Conservation (phyloP, 2,888 invertebrate genomes). For the Encarsia formosa region DNA sequence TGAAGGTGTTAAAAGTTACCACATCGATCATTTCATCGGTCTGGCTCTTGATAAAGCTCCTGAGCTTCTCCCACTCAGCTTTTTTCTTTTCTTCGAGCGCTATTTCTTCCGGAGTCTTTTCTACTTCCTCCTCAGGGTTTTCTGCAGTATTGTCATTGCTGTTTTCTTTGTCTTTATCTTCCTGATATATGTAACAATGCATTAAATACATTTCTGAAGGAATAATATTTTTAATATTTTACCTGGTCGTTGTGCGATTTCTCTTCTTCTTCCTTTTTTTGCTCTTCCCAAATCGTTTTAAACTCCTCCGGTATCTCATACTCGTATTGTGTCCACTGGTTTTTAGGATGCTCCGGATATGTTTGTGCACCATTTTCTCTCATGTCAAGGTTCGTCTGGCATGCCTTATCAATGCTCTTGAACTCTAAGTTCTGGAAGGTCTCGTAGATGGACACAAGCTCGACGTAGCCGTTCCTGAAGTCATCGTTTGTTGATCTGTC, state of each 20-base stretch:
- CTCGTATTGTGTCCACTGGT: slow-evolving; percentile 47
- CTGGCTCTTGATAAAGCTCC: slow-evolving; percentile 31
- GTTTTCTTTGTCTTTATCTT: background rate
- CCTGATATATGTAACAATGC: no score
- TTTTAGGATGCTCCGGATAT: slow-evolving; percentile 42
- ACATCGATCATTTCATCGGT: slow-evolving; percentile 33
- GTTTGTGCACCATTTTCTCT: slow-evolving; percentile 41
- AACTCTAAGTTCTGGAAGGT: slow-evolving; percentile 58
- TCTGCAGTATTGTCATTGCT: background rate
- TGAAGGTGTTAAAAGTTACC: slow-evolving; percentile 38
- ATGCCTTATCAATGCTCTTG: slow-evolving; percentile 56
- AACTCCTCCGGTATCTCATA: slow-evolving; percentile 24
- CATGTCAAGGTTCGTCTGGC: slow-evolving; percentile 57
- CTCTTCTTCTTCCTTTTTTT: slow-evolving; percentile 11
- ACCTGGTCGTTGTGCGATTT: background rate
- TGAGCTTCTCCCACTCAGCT: slow-evolving; percentile 24
- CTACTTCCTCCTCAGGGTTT: slow-evolving; percentile 11
- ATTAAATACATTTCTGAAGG: no score
- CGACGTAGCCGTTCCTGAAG: slow-evolving; percentile 64
- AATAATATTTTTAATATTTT: background rate
- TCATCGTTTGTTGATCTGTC: slow-evolving; percentile 55
- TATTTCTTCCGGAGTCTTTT: slow-evolving; percentile 17
- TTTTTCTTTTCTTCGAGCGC: slow-evolving; percentile 22
- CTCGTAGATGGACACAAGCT: slow-evolving; percentile 52
- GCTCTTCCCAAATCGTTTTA: slow-evolving; percentile 12